A percentile compares a stretch with the other conserved stretches of the same genome.
phyloP scores from a whole-genome alignment of 1,140 invertebrate species.

The Zaprionus inermis region DNA sequence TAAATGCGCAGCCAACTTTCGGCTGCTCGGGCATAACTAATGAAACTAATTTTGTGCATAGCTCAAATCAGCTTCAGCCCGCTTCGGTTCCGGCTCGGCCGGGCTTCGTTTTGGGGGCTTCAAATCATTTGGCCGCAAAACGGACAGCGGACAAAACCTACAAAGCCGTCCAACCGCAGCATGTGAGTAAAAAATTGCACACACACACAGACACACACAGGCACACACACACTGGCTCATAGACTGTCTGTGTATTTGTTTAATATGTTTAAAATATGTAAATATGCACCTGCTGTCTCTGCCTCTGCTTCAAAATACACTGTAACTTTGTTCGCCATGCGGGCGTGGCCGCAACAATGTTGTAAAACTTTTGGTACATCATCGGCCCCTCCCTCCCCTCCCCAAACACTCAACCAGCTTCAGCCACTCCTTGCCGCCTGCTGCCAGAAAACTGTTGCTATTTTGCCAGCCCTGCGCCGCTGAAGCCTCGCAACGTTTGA shows the following conservation, averaged over 20 bases:
- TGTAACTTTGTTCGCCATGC: slow-evolving; percentile 56
- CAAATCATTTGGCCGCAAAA: slow-evolving; percentile 75
- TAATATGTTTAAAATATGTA: slow-evolving; percentile 66
- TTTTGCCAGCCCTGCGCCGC: slow-evolving; percentile 62
- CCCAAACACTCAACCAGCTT: no score
- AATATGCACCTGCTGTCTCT: slow-evolving; percentile 74
- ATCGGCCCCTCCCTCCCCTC: not conserved
- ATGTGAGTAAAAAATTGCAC: slow-evolving; percentile 43
- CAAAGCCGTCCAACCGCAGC: slow-evolving; percentile 28
- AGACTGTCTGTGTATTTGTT: slow-evolving; percentile 8
- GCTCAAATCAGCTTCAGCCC: slow-evolving; percentile 49
- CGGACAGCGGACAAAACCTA: slow-evolving; percentile 19
- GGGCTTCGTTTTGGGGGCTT: slow-evolving; percentile 48
- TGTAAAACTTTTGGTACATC: slow-evolving; percentile 55
- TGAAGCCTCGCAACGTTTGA: slow-evolving; percentile 75
- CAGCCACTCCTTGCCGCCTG: not conserved
- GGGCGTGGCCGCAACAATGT: slow-evolving; percentile 50
- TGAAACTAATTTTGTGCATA: slow-evolving; percentile 79
- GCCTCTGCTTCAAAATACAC: slow-evolving; percentile 56
- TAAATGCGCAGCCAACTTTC: no score
- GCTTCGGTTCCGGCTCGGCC: not conserved
- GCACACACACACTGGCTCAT: not conserved
- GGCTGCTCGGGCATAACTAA: slow-evolving; percentile 60
- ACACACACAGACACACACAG: slow-evolving; percentile 4
- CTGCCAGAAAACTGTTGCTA: slow-evolving; percentile 70